A percentile compares a stretch with the other conserved stretches of the same genome.
Conservation (phyloP, 2,113 vertebrate species). For the Nibea albiflora region DNA sequence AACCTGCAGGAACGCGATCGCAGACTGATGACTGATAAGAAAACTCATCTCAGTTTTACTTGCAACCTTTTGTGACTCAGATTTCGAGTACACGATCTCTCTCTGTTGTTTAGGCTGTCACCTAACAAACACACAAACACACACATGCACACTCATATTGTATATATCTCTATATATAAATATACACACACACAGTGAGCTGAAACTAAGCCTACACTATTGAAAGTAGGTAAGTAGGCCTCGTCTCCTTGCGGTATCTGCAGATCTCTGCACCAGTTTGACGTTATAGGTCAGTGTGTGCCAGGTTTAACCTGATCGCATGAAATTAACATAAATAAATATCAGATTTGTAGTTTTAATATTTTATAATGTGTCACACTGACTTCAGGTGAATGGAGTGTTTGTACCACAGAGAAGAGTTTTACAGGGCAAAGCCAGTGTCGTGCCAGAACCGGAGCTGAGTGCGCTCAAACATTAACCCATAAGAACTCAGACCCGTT, state of each 20-base stretch:
- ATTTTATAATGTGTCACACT: no score
- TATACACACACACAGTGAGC: neutral
- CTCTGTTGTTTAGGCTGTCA: no score
- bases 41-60: neutral
- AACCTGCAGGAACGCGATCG: neutral
- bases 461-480: no score
- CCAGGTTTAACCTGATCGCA: no score
- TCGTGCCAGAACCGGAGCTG: no score
- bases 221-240: slow-evolving; percentile 70
- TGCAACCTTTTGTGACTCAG: neutral
- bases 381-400: no score
- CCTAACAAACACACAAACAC: neutral
- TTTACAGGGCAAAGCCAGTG: no score
- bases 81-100: neutral
- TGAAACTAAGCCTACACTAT: slow-evolving; percentile 38
- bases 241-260: slow-evolving; percentile 42
- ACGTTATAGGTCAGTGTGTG: slow-evolving; percentile 6
- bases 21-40: neutral
- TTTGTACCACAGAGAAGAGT: no score
- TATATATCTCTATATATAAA: neutral
- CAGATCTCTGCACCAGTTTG: slow-evolving; percentile 62
- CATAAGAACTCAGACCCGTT: no score
- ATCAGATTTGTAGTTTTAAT: no score
- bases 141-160: slow-evolving; percentile 2
- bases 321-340: no score